These are phyloP conservation scores for Meandrina meandrites DNA, from an alignment of 92 coral and sea anemone species.

Conservation along the genomic window DNA sequence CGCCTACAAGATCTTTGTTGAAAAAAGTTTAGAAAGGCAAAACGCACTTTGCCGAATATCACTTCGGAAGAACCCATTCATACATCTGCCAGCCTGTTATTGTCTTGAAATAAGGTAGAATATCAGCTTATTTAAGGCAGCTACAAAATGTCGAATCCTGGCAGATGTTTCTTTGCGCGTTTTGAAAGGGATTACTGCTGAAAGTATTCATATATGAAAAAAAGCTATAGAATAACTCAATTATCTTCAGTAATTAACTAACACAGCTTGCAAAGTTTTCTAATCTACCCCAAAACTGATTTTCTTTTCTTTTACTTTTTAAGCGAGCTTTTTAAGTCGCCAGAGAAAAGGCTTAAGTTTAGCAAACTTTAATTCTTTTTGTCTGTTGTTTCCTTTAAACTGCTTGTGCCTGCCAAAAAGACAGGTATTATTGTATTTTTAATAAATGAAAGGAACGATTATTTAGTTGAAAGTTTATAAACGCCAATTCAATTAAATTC, in stretches of 20 bases:
- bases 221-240: slow-evolving; percentile 58
- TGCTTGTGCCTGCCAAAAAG: slow-evolving; percentile 39
- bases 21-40: neutral
- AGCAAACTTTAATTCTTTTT: slow-evolving; percentile 17
- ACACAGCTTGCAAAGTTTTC: slow-evolving; percentile 41
- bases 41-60: slow-evolving; percentile 10
- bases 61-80: neutral
- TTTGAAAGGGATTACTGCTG: slow-evolving; percentile 52
- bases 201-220: slow-evolving; percentile 47
- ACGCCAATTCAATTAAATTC: slow-evolving; percentile 37
- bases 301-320: neutral
- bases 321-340: slow-evolving; percentile 5
- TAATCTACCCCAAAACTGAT: slow-evolving; percentile 5
- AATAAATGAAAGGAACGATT: slow-evolving; percentile 33
- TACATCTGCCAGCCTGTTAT: slow-evolving; percentile 25
- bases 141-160: slow-evolving; percentile 36
- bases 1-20: slow-evolving; percentile 10
- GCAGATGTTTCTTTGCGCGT: slow-evolving; percentile 68
- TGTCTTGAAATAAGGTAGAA: neutral
- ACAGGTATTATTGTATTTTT: slow-evolving; percentile 33
- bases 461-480: slow-evolving; percentile 35
- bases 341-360: neutral
- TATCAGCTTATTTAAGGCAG: neutral
- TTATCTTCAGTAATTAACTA: slow-evolving; percentile 57
- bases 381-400: slow-evolving; percentile 20